Base-by-base conservation (phyloP, 2,797 vertebrate species). In the Centropyge bicolor region DNA sequence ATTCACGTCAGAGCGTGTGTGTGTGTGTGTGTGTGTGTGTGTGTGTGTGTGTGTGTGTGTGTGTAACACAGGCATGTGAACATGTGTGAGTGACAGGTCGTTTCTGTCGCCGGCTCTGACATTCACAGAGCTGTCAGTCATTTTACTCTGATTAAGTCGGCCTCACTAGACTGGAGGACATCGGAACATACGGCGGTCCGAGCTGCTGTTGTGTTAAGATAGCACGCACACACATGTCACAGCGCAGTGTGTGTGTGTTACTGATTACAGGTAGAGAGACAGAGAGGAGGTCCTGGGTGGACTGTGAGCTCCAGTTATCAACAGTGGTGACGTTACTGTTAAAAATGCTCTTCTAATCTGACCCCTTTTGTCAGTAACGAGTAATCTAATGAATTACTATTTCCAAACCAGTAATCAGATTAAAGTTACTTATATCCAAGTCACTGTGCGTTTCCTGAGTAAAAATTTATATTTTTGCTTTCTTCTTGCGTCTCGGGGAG, bases 101-200 rank as follows among this genome's bases (percentile, higher is more conserved):
- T 78, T 76, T 78, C 55, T 82, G 76, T 81, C 78, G 59, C 52
- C 57, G 51, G 72, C 73, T 82, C n/a, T 11, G 81, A 54, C 76
- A 72, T 81, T 79, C 82, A 74, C 48, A 19, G 76, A 85, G 76
- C 79, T 76, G 89, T 86, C 89, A 86, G 68, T 90, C 84, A 88
- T 81, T 78, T 72, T 35, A 22, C 56, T 24, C 59, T 38, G 69
- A 87, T 86, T 85, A 80, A 78, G 81, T 82, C 76, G 46, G 70
- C 54, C 74, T 60, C 81, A 66, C 57, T 73, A 52, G 76, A 77
- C 49, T 77, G 11, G 19, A 40, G 5, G 74, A 31, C 55, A 78
- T 45, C 0, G 6, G 31, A 72, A 27, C 20, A 27, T 17, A 41
- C 56, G 71, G 64, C 24, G 55, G 36, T 22, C 46, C 35, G 52